Conservation (phyloP, 1,140 invertebrate genomes). For the Drosophila serrata region DNA sequence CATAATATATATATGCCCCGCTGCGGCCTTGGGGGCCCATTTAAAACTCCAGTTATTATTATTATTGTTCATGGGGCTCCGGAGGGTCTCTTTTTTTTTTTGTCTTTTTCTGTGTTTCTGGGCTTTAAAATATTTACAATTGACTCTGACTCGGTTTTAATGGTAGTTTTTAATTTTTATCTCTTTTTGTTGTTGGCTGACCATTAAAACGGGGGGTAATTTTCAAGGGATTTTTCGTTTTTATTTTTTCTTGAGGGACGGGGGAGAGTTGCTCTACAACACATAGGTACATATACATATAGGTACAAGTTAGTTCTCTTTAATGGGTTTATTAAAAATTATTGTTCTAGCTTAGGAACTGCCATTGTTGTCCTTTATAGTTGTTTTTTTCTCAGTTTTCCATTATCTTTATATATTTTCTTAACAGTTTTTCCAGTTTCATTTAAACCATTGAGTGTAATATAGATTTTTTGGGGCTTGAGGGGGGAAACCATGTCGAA, state of each 20-base stretch:
- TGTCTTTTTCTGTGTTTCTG: conserved; percentile 3
- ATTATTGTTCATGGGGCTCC: conserved; percentile 56
- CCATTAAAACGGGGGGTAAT: conserved; percentile 28
- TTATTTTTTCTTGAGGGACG: conserved; percentile 32
- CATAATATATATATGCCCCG: conserved; percentile 52
- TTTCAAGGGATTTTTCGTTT: conserved; percentile 16
- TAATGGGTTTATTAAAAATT: conserved; percentile 66
- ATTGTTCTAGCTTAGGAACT: conserved; percentile 79
- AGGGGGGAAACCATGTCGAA: conserved; percentile 21
- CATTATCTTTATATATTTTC: conserved; percentile 7
- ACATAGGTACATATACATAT: conserved; percentile 56
- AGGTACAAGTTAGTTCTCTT: conserved; percentile 50
- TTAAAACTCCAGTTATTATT: conserved; percentile 70
- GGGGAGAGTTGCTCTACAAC: conserved; percentile 39
- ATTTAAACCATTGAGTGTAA: conserved; percentile 54
- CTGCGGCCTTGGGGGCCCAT: conserved; percentile 71
- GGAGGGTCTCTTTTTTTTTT: conserved; percentile 25
- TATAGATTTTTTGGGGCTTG: conserved; percentile 3
- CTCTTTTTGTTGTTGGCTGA: conserved; percentile 23
- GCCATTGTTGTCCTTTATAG: conserved; percentile 55
- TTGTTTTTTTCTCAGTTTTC: conserved; percentile 43
- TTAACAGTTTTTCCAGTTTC: conserved; percentile 33
- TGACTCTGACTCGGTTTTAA: conserved; percentile 48
- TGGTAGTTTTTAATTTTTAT: conserved; percentile 42
- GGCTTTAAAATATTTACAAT: conserved; percentile 72